Base-by-base conservation (phyloP, 2,797 vertebrate species). In the Leucoraja ocellata region DNA sequence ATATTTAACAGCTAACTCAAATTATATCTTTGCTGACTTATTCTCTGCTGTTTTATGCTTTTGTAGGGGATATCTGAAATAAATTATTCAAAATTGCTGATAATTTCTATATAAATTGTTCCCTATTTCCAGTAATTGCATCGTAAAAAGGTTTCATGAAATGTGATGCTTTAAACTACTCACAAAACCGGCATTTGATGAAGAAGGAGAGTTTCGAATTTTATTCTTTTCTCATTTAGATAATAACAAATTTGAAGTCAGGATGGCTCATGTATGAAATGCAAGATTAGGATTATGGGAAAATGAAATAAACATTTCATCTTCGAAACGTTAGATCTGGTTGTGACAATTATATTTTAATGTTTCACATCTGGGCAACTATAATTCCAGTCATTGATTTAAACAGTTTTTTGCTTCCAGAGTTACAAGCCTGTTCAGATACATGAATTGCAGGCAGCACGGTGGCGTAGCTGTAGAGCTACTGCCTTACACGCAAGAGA, bases 61-160 rank as follows among this genome's bases (percentile, higher is more conserved):
- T 74, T 58, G 39, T 28, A 39, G 68, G 73, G n/a, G 39, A 25
- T 76, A 92, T 76, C 76, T 76, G 71, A 92, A 92, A 92, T 92
- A 92, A 76, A 74, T 92, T 92, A 28, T 23, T 76, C 90, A 92
- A 76, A 92, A 71, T 39, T 74, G 90, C 54, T 92, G 90, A 92
- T 71, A 76, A 36, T 92, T 74, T 92, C 90, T 76, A 46, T 39
- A 92, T 92, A 92, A 92, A 76, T n/a, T 92, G 39, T 10, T n/a
- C 46, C 36, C 90, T 92, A 58, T 54, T 71, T 58, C 73, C 73
- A 74, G 39, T 92, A 92, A 92, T 76, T 25, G 71, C 46, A 39
- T 92, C 90, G 54, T 71, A 91, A 91, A 68, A 65, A 54, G 74
- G 21, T 76, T 92, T 92, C 54, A 74, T 39, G 76, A 73, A 92